Percentiles rank a stretch among this genome's conserved stretches.
Conservation (phyloP, 2,888 invertebrate species). For the Kryphioiulus occultus region DNA sequence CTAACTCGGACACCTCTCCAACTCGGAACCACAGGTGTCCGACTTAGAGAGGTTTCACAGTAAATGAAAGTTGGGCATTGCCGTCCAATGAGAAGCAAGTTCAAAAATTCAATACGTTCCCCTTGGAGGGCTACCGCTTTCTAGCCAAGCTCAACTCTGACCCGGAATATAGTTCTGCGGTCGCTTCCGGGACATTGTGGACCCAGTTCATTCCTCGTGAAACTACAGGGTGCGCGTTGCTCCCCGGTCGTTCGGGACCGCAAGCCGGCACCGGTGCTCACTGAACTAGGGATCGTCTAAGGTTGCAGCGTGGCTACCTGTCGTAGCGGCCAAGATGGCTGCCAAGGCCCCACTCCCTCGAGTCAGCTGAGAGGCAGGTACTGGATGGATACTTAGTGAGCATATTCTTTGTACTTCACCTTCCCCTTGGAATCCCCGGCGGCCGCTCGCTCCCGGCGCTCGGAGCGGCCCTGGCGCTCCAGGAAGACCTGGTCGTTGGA, state of each 20-base stretch:
- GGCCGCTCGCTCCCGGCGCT: slow-evolving; percentile 44
- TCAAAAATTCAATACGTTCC: too few species aligned
- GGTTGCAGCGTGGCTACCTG: slow-evolving; percentile 47
- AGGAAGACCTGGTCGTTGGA: slow-evolving; percentile 54
- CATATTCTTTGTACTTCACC: slow-evolving; percentile 55
- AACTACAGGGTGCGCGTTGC: neutral
- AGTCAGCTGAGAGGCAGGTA: slow-evolving; percentile 48
- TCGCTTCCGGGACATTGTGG: neutral
- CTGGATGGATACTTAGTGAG: slow-evolving; percentile 53
- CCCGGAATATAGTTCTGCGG: neutral
- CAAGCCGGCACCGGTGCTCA: neutral
- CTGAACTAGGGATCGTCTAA: neutral
- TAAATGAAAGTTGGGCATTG: too few species aligned
- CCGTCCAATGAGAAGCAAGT: too few species aligned
- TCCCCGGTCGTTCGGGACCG: too few species aligned
- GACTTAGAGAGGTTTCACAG: too few species aligned
- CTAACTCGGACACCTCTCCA: too few species aligned
- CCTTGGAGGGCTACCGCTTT: too few species aligned
- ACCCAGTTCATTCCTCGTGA: neutral
- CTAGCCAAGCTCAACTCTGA: too few species aligned
- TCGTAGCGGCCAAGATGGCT: slow-evolving; percentile 41
- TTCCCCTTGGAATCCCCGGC: slow-evolving; percentile 53
- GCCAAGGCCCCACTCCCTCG: slow-evolving; percentile 43
- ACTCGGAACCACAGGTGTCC: too few species aligned
- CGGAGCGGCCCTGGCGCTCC: slow-evolving; percentile 51